Percentiles rank a stretch among this genome's conserved stretches.
phyloP scores from a whole-genome alignment of 2,113 vertebrate species.

The Tragelaphus imberbis region DNA sequence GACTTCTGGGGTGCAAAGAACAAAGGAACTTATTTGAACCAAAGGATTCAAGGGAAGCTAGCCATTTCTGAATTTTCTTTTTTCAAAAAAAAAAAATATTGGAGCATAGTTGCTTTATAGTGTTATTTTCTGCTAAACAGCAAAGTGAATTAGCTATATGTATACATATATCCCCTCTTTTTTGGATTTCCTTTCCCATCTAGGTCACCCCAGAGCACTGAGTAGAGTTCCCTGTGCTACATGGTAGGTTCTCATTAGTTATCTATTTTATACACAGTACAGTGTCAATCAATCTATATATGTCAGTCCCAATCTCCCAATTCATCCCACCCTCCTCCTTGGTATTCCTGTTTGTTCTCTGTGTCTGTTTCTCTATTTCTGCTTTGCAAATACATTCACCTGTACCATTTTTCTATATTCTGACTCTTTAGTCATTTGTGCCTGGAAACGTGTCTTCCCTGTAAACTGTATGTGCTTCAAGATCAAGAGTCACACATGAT shows the following conservation, averaged over 20 bases:
- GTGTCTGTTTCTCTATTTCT: neutral
- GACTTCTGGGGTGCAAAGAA: neutral
- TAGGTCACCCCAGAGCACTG: neutral
- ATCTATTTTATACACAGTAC: neutral
- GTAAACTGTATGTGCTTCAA: neutral
- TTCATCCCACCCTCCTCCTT: neutral
- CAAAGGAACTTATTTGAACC: neutral
- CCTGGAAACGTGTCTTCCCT: neutral
- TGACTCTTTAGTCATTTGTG: neutral
- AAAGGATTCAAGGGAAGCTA: neutral
- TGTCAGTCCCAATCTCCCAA: neutral
- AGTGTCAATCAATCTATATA: neutral
- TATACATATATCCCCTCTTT: neutral
- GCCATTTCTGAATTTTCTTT: neutral
- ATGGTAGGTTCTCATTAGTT: neutral
- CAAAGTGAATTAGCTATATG: neutral
- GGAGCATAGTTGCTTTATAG: neutral
- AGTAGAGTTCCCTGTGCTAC: neutral
- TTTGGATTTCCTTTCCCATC: neutral
- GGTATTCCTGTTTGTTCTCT: neutral
- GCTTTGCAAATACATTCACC: neutral
- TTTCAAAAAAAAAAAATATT: neutral
- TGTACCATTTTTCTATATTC: neutral
- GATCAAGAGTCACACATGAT: accelerated
- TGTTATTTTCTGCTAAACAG: neutral